These are phyloP conservation scores for Dicentrarchus labrax DNA, from an alignment of 2,113 vertebrate genomes.

Conservation along the genomic window DNA sequence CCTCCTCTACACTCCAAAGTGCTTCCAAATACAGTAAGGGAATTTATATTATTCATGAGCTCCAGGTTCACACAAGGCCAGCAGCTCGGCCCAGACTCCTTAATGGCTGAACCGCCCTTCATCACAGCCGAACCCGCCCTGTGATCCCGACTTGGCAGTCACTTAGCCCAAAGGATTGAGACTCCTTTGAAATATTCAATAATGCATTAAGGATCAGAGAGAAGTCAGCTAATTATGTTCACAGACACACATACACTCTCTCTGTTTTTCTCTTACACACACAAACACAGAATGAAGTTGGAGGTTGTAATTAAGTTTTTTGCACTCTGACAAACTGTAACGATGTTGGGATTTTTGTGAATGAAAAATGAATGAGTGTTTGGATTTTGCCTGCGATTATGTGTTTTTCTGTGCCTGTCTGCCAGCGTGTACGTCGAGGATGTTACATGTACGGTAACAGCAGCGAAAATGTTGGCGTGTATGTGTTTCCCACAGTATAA, in stretches of 20 bases:
- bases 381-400: neutral
- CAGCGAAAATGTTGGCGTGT: neutral
- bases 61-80: conserved; percentile 68
- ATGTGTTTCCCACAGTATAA: neutral
- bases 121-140: conserved; percentile 47
- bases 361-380: conserved; percentile 14
- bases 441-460: neutral
- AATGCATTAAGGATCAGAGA: conserved; percentile 72
- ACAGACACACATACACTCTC: conserved; percentile 2
- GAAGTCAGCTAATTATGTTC: conserved; percentile 68
- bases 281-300: conserved; percentile 22
- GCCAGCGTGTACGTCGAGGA: neutral
- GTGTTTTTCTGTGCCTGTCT: neutral
- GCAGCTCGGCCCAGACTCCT: conserved; percentile 54
- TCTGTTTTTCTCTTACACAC: neutral
- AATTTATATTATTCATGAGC: conserved; percentile 78
- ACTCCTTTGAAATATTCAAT: conserved; percentile 72
- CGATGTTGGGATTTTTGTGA: conserved; percentile 31
- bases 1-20: conserved; percentile 51
- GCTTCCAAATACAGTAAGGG: conserved; percentile 76
- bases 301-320: conserved; percentile 47
- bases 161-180: conserved; percentile 63
- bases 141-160: conserved; percentile 58
- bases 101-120: conserved; percentile 67
- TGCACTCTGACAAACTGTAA: conserved; percentile 28